Conservation (phyloP, 2,888 invertebrate genomes). For the Sphecodes monilicornis region DNA sequence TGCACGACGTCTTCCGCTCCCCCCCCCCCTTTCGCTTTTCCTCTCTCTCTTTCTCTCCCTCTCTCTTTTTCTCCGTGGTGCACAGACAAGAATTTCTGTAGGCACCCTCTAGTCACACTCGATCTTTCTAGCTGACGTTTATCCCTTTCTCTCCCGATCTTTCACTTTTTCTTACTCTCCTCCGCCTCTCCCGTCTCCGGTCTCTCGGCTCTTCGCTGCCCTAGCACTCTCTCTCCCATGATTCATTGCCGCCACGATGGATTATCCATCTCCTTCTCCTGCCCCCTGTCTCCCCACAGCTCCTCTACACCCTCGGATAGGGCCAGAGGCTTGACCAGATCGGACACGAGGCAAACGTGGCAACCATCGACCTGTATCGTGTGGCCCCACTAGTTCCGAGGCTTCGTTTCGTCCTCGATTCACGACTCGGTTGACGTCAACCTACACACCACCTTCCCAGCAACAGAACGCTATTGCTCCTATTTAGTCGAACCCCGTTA, state of each 20-base stretch:
- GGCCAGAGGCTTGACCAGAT: conserved; percentile 46
- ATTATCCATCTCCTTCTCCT: conserved; percentile 83
- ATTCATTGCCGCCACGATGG: conserved; percentile 84
- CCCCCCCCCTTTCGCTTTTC: neutral
- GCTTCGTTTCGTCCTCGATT: conserved; percentile 25
- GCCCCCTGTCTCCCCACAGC: conserved; percentile 32
- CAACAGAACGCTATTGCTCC: neutral
- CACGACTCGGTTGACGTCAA: neutral
- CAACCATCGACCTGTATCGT: conserved; percentile 43
- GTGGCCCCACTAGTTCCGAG: neutral
- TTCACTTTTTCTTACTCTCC: conserved; percentile 82
- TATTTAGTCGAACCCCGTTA: neutral
- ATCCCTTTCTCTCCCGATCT: conserved; percentile 78
- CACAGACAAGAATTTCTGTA: conserved; percentile 44
- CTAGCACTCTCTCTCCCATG: conserved; percentile 81
- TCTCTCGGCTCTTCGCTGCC: conserved; percentile 67
- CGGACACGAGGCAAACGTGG: conserved; percentile 48
- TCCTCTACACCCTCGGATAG: conserved; percentile 39
- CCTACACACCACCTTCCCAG: neutral
- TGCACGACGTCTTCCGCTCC: neutral
- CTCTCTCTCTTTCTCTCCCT: neutral
- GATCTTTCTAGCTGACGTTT: conserved; percentile 58
- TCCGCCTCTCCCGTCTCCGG: conserved; percentile 84
- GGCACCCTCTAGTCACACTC: conserved; percentile 58
- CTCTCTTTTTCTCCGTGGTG: neutral